Base-by-base conservation (phyloP, 2,888 invertebrate genomes). In the Ethmia dodecea region DNA sequence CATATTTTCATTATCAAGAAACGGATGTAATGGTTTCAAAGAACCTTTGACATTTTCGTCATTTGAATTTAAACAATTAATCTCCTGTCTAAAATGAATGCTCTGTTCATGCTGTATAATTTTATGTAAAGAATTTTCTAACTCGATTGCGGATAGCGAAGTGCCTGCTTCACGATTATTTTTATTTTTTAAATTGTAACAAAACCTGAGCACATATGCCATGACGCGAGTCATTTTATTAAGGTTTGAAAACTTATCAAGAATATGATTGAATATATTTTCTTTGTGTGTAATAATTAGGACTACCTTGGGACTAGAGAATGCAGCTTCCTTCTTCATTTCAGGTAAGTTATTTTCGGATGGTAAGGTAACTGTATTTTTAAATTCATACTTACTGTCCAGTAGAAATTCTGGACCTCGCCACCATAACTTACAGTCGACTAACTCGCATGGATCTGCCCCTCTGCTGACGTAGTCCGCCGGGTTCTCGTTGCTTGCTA, bases 81-180 rank as follows among this genome's bases (percentile, higher is more conserved):
- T 35, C 8, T 44, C 43, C 0, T 41, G 15, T 8, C 31, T 27
- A 11, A 43, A 46, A 38, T 45, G 12, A 25, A 30, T 28, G 6
- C n/a, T 10, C 22, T 51, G 48, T 25, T 46, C 43, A 37, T 38
- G 24, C 15, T 25, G 40, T 11, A 43, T 38, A 9, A 42, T 38
- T 5, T 37, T 13, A 14, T 15, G 20, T 20, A 38, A 30, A 2
- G 35, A 35, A 13, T 18, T 18, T 18, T 18, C 5, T 6, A 18
- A 18, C 18, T 18, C 18, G 18, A 18, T 18, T 5, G 4, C 5
- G 5, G 18, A 5, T 18, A 18, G 4, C 18, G 18, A 18, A 6
- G 18, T 6, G 6, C 6, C 18, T 5, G 18, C 4, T 4, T 18
- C 6, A 18, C 18, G 18, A 18, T 18, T 18, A 16, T 14, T 16